Percentiles rank a stretch among this genome's conserved stretches.
phyloP scores from a whole-genome alignment of 2,888 invertebrate genomes.

The Apamea epomidion region DNA sequence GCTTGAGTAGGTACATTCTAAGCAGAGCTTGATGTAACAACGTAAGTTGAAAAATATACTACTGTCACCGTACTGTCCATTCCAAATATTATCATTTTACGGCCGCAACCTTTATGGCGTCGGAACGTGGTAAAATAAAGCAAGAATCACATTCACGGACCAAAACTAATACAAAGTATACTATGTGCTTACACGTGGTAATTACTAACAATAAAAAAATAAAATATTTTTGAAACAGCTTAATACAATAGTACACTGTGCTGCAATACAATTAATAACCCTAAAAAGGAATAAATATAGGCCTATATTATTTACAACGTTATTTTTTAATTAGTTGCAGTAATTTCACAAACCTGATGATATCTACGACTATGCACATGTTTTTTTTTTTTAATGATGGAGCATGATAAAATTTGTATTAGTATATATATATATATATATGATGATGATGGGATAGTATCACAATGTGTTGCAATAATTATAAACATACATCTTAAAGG shows the following conservation, averaged over 20 bases:
- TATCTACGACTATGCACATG: neutral
- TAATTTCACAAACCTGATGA: neutral
- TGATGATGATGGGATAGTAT: too few species aligned
- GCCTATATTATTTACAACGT: neutral
- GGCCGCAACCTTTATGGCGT: neutral
- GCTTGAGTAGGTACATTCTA: neutral
- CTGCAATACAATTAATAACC: neutral
- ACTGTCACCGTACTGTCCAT: neutral
- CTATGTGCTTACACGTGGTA: neutral
- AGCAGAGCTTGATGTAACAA: neutral
- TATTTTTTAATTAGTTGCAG: neutral
- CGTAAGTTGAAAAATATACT: slow-evolving; percentile 4
- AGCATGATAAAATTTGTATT: neutral
- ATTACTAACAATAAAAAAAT: neutral
- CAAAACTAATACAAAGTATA: neutral
- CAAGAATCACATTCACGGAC: neutral
- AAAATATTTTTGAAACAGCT: neutral
- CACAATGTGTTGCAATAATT: neutral
- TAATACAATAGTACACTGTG: slow-evolving; percentile 13
- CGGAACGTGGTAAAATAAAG: neutral
- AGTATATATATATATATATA: too few species aligned
- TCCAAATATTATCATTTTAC: neutral
- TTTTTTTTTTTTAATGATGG: neutral
- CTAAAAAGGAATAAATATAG: neutral
- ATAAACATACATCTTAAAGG: neutral